Evolutionary conservation across 2,888 invertebrate species (phyloP).

Genomic region (Philonicus albiceps): DNA sequence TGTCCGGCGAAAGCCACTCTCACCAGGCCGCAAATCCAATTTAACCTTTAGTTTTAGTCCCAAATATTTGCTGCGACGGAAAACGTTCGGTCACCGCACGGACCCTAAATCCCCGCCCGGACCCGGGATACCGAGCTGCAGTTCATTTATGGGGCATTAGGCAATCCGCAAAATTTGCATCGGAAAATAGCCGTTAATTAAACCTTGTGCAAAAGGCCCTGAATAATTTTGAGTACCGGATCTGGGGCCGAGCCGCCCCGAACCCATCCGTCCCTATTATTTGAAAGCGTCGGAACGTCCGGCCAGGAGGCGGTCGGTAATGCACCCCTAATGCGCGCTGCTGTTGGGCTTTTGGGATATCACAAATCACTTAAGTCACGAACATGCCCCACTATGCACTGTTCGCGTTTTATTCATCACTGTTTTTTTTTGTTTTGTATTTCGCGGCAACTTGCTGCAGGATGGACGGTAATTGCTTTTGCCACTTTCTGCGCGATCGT

Average conservation of each 20-base stretch:
- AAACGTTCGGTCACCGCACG: neutral
- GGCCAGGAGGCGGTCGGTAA: neutral
- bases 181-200: slow-evolving; percentile 1
- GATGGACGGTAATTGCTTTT: slow-evolving; percentile 1
- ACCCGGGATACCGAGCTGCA: neutral
- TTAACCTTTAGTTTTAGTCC: slow-evolving; percentile 14
- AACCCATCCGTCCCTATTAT: neutral
- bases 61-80: neutral
- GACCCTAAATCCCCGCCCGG: neutral
- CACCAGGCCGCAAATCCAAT: slow-evolving; percentile 1
- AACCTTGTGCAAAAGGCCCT: neutral
- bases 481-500: neutral
- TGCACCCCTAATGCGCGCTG: neutral
- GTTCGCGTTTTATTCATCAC: neutral
- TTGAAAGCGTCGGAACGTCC: neutral
- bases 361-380: neutral
- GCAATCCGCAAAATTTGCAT: slow-evolving; percentile 1
- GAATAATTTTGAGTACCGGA: neutral
- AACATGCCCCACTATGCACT: neutral
- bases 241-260: neutral
- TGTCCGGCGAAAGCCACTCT: neutral
- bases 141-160: neutral
- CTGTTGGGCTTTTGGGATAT: neutral
- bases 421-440: neutral
- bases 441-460: neutral